phyloP scores from a whole-genome alignment of 2,797 vertebrate genomes.

The Ctenopoma kingsleyae region DNA sequence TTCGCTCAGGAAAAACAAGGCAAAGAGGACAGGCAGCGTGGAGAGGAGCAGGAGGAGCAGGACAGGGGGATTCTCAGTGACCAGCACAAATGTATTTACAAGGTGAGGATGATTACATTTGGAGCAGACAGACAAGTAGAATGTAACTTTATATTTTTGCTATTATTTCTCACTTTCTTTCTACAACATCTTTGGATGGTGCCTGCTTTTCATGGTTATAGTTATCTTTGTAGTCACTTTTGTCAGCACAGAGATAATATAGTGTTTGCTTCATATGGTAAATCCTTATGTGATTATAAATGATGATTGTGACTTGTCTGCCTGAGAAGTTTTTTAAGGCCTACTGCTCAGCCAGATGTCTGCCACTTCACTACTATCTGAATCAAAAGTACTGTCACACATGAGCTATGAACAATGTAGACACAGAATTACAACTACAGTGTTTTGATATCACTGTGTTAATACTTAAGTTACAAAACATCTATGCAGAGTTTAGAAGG shows the following conservation, averaged over 20 bases:
- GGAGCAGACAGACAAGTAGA: slow-evolving; percentile 9
- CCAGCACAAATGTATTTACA: slow-evolving; percentile 99
- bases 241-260: background rate
- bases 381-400: slow-evolving; percentile 6
- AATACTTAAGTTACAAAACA: slow-evolving; percentile 3
- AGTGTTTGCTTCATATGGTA: slow-evolving; percentile 13
- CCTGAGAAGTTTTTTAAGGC: background rate
- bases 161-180: background rate
- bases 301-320: no score
- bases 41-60: slow-evolving; percentile 86
- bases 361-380: background rate
- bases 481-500: background rate
- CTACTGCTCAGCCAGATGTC: slow-evolving; percentile 4
- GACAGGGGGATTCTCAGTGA: slow-evolving; percentile 91
- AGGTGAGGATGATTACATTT: slow-evolving; percentile 83
- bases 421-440: background rate
- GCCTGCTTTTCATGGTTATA: background rate
- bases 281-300: background rate
- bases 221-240: no score
- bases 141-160: slow-evolving; percentile 9
- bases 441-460: background rate
- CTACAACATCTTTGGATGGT: slow-evolving; percentile 13
- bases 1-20: slow-evolving; percentile 98
- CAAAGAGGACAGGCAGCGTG: slow-evolving; percentile 88
- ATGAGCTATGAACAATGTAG: slow-evolving; percentile 3